These are phyloP conservation scores for Hirundo rustica DNA, from an alignment of 2,797 vertebrate species.

Conservation along the genomic window DNA sequence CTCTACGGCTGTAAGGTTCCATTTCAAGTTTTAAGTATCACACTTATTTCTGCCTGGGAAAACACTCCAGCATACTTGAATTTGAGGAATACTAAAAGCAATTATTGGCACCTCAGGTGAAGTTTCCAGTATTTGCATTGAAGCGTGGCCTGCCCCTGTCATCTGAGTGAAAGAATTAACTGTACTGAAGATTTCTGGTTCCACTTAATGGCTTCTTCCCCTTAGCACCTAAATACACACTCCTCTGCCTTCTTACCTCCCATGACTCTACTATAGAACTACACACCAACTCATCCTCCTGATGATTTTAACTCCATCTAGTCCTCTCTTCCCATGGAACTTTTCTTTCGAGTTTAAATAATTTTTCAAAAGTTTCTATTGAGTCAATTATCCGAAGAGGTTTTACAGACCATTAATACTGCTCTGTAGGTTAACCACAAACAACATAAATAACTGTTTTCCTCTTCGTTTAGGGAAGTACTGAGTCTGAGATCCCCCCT, in stretches of 20 bases:
- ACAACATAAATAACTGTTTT: slow-evolving; percentile 37
- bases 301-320: background rate
- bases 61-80: background rate
- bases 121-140: background rate
- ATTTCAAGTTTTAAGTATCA: background rate
- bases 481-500: background rate
- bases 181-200: background rate
- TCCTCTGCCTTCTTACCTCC: background rate
- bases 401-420: slow-evolving; percentile 10
- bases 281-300: background rate
- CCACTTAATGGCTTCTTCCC: background rate
- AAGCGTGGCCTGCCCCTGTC: background rate
- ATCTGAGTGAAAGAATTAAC: background rate
- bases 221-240: background rate
- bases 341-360: background rate
- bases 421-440: slow-evolving; percentile 27
- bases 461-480: background rate
- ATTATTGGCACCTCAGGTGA: background rate
- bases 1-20: background rate
- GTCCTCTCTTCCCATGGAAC: background rate
- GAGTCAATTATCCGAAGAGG: background rate
- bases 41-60: background rate
- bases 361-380: background rate
- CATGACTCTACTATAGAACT: background rate
- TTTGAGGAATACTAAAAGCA: background rate